Percentiles rank a stretch among this genome's conserved stretches.
Evolutionary conservation across 2,888 invertebrate genomes (phyloP).

Genomic region (Epistrophe grossulariae): DNA sequence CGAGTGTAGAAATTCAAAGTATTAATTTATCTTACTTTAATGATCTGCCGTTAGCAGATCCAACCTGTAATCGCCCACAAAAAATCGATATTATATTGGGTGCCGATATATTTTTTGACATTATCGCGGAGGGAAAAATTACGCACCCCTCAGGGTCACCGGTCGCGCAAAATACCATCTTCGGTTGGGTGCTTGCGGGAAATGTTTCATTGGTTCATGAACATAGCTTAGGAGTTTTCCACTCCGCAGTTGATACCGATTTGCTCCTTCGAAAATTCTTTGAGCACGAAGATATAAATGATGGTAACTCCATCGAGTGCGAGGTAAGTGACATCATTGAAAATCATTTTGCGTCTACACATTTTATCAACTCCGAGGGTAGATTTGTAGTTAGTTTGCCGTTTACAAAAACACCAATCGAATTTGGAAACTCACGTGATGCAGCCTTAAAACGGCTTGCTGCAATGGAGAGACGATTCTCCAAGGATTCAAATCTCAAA

Average conservation of each 20-base stretch:
- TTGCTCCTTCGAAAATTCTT: slow-evolving; percentile 18
- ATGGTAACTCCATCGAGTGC: not conserved
- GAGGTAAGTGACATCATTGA: slow-evolving; percentile 23
- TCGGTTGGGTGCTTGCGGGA: slow-evolving; percentile 32
- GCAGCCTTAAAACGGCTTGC: not conserved
- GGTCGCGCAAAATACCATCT: not conserved
- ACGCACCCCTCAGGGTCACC: slow-evolving; percentile 24
- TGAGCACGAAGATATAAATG: slow-evolving; percentile 7
- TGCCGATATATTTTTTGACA: not conserved
- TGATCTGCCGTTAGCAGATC: not conserved
- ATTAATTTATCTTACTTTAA: not conserved
- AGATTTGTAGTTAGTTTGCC: slow-evolving; percentile 3
- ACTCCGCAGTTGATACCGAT: slow-evolving; percentile 21
- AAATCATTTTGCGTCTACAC: slow-evolving; percentile 18
- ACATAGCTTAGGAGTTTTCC: not conserved
- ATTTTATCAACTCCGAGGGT: not conserved
- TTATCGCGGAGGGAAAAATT: not conserved
- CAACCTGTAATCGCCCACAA: not conserved
- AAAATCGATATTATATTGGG: not conserved
- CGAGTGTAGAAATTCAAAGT: not conserved
- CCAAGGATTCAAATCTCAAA: not conserved
- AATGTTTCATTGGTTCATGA: not conserved
- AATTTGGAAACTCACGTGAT: slow-evolving; percentile 13
- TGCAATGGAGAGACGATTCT: slow-evolving; percentile 1
- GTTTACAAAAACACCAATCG: not conserved